Conservation (phyloP, 1,140 invertebrate genomes). For the Aporrectodea caliginosa region DNA sequence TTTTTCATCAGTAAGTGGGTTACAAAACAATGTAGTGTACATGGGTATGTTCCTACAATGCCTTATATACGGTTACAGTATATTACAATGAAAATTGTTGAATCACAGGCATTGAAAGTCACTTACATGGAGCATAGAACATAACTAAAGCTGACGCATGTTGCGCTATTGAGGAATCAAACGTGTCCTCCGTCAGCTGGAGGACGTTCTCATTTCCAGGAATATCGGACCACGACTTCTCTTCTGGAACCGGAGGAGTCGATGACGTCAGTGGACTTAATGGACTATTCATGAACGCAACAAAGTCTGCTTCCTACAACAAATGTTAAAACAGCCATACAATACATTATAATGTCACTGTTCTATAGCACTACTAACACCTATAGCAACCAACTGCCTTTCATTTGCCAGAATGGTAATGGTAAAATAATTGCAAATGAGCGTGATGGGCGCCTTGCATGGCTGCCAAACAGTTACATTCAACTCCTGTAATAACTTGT, state of each 20-base stretch:
- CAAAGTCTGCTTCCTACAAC: slow-evolving; percentile 63
- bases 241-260: slow-evolving; percentile 40
- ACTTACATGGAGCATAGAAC: slow-evolving; percentile 55
- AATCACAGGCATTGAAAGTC: background rate
- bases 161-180: slow-evolving; percentile 56
- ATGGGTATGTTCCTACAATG: background rate
- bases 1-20: slow-evolving; percentile 65
- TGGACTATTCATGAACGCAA: slow-evolving; percentile 66
- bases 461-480: no score
- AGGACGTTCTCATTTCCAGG: slow-evolving; percentile 56
- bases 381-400: no score
- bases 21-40: slow-evolving; percentile 64
- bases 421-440: no score
- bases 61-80: background rate
- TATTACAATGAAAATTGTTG: background rate
- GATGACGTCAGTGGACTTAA: slow-evolving; percentile 52
- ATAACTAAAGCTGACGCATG: slow-evolving; percentile 50
- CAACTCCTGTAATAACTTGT: no score
- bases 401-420: no score
- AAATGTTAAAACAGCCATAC: background rate
- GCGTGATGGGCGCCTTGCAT: no score
- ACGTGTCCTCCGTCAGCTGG: slow-evolving; percentile 58
- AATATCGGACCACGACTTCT: slow-evolving; percentile 56
- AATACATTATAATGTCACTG: no score
- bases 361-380: no score